Evolutionary conservation across 2,797 vertebrate genomes (phyloP).

Genomic region (Erethizon dorsatum): DNA sequence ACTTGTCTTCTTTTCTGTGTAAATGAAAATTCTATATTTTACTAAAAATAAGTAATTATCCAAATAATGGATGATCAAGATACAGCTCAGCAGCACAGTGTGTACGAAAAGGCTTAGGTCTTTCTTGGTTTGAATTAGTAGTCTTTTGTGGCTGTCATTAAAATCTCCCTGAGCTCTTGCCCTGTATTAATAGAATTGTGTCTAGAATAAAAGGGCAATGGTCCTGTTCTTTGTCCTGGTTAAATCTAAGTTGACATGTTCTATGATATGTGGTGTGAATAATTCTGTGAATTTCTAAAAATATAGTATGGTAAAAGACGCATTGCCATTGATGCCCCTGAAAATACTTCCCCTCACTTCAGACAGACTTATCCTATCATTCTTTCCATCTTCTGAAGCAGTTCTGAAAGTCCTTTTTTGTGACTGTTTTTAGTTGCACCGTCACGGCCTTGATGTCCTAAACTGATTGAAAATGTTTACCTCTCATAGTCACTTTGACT

Average conservation of each 20-base stretch:
- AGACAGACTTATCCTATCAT: not conserved
- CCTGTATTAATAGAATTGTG: not conserved
- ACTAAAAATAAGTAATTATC: conserved; percentile 10
- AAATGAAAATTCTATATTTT: conserved; percentile 18
- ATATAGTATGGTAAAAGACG: not conserved
- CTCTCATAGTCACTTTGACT: not conserved
- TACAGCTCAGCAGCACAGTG: not conserved
- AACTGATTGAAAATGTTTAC: not conserved
- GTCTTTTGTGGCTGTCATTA: not conserved
- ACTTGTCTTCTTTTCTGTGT: not conserved
- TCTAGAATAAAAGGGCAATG: not conserved
- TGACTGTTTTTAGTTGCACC: not conserved
- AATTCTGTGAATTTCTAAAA: not conserved
- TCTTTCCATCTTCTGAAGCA: not conserved
- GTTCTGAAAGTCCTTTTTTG: not conserved
- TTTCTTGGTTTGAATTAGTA: not conserved
- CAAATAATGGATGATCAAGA: not conserved
- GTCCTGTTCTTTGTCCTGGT: not conserved
- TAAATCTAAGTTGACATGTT: not conserved
- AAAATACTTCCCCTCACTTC: not conserved
- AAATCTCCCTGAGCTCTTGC: not conserved
- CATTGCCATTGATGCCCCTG: not conserved
- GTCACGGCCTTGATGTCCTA: not conserved
- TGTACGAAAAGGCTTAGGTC: not conserved
- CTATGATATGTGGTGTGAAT: not conserved